Evolutionary conservation across 2,888 invertebrate genomes (phyloP).

Genomic region (Hymenopus coronatus): DNA sequence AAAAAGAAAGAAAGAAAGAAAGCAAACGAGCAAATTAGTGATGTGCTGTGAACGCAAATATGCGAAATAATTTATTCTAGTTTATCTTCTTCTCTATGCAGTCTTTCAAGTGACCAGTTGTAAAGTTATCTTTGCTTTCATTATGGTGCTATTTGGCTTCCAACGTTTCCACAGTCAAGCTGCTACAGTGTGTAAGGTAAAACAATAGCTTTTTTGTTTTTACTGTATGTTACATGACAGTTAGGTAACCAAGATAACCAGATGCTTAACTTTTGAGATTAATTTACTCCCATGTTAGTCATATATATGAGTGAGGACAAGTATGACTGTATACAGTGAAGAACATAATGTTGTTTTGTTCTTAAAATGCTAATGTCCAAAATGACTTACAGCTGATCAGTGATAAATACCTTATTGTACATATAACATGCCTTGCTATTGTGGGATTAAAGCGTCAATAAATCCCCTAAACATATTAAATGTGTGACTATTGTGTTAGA

Average conservation of each 20-base stretch:
- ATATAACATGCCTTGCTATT: constrained; percentile 31
- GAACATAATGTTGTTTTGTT: not conserved
- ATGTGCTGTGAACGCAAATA: constrained; percentile 11
- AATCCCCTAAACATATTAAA: constrained; percentile 28
- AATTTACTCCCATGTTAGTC: not conserved
- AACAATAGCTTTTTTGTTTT: constrained; percentile 5
- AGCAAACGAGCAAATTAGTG: not conserved
- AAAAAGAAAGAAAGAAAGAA: not conserved
- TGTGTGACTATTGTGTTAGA: not conserved
- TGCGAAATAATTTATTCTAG: constrained; percentile 11
- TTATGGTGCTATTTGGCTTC: constrained; percentile 34
- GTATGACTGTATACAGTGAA: not conserved
- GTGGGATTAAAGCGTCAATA: constrained; percentile 30
- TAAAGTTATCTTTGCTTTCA: constrained; percentile 28
- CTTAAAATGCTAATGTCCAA: constrained; percentile 5
- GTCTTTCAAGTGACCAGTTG: not conserved
- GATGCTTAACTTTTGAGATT: not conserved
- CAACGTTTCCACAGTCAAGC: constrained; percentile 26
- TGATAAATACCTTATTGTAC: constrained; percentile 27
- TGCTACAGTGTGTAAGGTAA: constrained; percentile 15
- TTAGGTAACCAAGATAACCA: not conserved
- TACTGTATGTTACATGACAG: not conserved
- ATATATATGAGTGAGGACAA: not conserved
- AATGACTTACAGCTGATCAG: not conserved
- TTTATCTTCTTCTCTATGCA: not conserved